Percentiles rank a stretch among this genome's conserved stretches.
Evolutionary conservation across 1,140 invertebrate genomes (phyloP).

Genomic region (Fopius arisanus): DNA sequence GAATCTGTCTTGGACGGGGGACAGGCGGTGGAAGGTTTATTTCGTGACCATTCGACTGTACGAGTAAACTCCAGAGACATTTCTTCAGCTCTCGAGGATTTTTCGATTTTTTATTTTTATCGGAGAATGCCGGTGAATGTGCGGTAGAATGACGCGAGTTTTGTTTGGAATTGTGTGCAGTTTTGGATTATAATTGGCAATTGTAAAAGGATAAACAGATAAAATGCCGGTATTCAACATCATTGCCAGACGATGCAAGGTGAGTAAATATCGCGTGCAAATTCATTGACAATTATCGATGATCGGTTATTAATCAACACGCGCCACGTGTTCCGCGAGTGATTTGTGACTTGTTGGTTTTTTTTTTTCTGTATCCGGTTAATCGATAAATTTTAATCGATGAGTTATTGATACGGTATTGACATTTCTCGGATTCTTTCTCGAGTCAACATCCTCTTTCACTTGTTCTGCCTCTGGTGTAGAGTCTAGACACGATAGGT

Average conservation of each 20-base stretch:
- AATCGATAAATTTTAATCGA: conserved; percentile 3
- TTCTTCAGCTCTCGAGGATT: too few species aligned
- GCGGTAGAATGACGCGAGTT: not conserved
- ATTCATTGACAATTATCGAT: not conserved
- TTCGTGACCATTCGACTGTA: not conserved
- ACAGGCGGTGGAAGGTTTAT: not conserved
- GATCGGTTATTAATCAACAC: not conserved
- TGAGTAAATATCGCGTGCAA: conserved; percentile 45
- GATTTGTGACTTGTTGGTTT: not conserved
- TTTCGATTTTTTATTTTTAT: conserved; percentile 6
- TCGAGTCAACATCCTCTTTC: not conserved
- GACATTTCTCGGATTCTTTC: not conserved
- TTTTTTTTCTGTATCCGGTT: not conserved
- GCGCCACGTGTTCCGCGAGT: not conserved
- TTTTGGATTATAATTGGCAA: conserved; percentile 23
- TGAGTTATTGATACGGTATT: not conserved
- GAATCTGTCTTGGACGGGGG: conserved; percentile 15
- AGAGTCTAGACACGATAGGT: conserved; percentile 23
- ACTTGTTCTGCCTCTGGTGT: not conserved
- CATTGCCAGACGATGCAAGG: conserved; percentile 67
- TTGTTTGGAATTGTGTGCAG: not conserved
- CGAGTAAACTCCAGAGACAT: conserved; percentile 3
- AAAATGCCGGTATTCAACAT: conserved; percentile 68
- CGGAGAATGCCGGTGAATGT: not conserved
- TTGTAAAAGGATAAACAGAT: conserved; percentile 28